Conservation (phyloP, 2,113 vertebrate species). For the Ramphastos sulfuratus region DNA sequence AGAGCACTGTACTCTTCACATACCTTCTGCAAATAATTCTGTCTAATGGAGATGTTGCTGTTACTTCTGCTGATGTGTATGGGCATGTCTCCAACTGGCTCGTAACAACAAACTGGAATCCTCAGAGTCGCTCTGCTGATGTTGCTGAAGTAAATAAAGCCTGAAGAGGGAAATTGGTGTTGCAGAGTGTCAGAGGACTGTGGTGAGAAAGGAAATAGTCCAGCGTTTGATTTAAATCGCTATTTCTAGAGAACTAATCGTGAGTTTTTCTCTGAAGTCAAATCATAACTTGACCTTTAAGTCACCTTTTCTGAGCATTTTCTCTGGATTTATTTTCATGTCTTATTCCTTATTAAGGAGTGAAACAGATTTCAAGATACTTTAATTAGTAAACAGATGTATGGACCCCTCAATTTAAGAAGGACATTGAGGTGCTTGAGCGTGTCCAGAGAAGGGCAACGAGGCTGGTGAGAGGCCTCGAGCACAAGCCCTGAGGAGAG, state of each 20-base stretch:
- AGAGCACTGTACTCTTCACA: background rate
- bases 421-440: no score
- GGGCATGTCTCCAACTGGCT: rapidly evolving
- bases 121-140: background rate
- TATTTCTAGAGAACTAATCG: background rate
- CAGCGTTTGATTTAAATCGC: background rate
- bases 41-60: background rate
- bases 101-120: background rate
- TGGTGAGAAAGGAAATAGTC: background rate
- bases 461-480: no score
- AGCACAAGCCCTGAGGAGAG: no score
- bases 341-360: background rate
- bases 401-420: no score
- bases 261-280: background rate
- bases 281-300: rapidly evolving
- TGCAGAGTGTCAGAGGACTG: background rate
- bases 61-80: background rate
- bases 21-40: background rate
- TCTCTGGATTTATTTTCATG: background rate
- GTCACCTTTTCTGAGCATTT: background rate
- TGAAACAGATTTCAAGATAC: background rate
- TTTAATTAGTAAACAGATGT: background rate
- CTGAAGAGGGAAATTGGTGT: background rate
- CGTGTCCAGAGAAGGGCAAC: no score
- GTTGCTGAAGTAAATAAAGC: background rate